Percentiles rank a stretch among this genome's conserved stretches.
Evolutionary conservation across 2,888 invertebrate species (phyloP).

Genomic region (Sphecodes monilicornis): DNA sequence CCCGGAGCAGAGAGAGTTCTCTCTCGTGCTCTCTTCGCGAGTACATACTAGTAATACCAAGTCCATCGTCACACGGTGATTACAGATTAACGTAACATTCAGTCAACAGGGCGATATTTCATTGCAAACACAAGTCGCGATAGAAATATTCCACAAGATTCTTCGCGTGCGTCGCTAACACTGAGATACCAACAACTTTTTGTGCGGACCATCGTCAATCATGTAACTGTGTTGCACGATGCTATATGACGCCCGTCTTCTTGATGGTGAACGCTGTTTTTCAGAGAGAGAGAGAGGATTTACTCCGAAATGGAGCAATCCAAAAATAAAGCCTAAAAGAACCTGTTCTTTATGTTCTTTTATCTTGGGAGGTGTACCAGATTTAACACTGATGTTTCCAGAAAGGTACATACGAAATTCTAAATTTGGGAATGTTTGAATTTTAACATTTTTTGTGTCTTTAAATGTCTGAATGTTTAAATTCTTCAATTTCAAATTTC

Average conservation of each 20-base stretch:
- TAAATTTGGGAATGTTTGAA: background rate
- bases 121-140: background rate
- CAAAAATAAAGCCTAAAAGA: background rate
- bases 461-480: background rate
- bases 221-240: background rate
- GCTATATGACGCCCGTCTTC: background rate
- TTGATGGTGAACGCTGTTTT: background rate
- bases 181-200: background rate
- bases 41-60: background rate
- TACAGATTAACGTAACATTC: slow-evolving; percentile 34
- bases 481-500: background rate
- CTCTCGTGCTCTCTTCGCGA: background rate
- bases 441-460: background rate
- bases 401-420: background rate
- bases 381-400: background rate
- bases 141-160: slow-evolving; percentile 1
- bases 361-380: background rate
- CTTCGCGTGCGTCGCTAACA: background rate
- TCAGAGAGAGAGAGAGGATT: background rate
- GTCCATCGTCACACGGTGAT: slow-evolving; percentile 6
- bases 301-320: background rate
- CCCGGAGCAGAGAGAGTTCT: slow-evolving; percentile 59
- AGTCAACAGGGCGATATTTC: background rate
- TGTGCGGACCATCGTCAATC: background rate
- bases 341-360: background rate